Percentiles rank a stretch among this genome's conserved stretches.
phyloP scores from a whole-genome alignment of 2,797 vertebrate species.

The Gobionotothen gibberifrons region DNA sequence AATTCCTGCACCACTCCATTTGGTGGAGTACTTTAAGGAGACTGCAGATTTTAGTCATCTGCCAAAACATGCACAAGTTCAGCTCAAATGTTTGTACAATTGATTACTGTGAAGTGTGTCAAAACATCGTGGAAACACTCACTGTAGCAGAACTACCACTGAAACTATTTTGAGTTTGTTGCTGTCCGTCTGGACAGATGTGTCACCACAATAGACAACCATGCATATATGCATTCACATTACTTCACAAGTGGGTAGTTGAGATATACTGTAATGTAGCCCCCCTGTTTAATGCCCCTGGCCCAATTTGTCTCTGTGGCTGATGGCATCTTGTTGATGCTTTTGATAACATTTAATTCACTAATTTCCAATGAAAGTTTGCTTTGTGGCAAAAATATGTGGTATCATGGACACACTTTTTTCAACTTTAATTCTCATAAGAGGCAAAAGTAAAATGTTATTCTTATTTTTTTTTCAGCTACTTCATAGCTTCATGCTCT shows the following conservation, averaged over 20 bases:
- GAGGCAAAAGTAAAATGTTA: neutral
- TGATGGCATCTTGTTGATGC: no score
- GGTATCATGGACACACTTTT: neutral
- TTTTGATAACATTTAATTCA: neutral
- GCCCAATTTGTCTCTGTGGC: no score
- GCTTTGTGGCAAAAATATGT: neutral
- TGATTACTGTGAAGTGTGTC: conserved; percentile 1
- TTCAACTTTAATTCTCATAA: neutral
- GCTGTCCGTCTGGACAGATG: no score
- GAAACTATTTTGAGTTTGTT: no score
- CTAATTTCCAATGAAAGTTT: neutral
- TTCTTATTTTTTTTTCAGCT: neutral
- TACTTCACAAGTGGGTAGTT: no score
- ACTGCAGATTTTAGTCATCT: neutral
- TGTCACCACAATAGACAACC: no score
- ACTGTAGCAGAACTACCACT: no score
- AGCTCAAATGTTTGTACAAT: neutral
- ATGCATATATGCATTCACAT: no score
- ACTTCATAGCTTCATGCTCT: neutral
- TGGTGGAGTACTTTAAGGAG: neutral
- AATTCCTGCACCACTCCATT: no score
- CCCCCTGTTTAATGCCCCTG: no score
- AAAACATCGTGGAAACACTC: neutral
- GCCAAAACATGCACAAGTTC: neutral
- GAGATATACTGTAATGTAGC: no score